Percentiles rank a stretch among this genome's conserved stretches.
Conservation (phyloP, 1,140 invertebrate genomes). For the Scylla paramamosain region DNA sequence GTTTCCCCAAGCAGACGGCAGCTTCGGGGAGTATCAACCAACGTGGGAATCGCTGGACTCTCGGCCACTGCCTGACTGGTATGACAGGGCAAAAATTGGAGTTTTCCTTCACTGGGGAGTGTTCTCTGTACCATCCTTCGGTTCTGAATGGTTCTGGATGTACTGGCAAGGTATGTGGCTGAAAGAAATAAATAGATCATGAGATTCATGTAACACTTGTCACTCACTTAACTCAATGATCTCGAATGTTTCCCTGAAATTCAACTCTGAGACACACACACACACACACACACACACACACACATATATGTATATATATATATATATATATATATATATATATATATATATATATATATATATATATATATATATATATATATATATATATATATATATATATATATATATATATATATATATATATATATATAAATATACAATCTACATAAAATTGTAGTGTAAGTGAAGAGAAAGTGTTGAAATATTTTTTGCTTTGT, state of each 20-base stretch:
- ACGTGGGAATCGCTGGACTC: conserved; percentile 80
- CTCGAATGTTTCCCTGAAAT: not conserved
- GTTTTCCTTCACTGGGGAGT: conserved; percentile 80
- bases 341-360: conserved; percentile 10
- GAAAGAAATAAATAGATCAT: too few species aligned
- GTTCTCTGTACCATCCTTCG: conserved; percentile 49
- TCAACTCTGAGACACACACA: not conserved
- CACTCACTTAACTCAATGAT: too few species aligned
- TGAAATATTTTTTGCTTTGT: too few species aligned
- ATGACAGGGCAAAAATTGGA: conserved; percentile 80
- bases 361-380: conserved; percentile 27
- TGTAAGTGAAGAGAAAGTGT: too few species aligned
- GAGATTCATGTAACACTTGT: too few species aligned
- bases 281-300: not conserved
- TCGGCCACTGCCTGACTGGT: conserved; percentile 80
- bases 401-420: not conserved
- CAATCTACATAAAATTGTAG: too few species aligned
- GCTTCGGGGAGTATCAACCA: conserved; percentile 54
- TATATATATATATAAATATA: conserved; percentile 2
- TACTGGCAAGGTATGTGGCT: conserved; percentile 46
- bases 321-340: conserved; percentile 27
- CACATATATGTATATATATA: conserved; percentile 16
- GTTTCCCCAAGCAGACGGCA: too few species aligned
- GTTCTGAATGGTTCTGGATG: conserved; percentile 46
- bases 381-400: conserved; percentile 18